phyloP scores from a whole-genome alignment of 1,140 invertebrate species.

The Bilobella aurantiaca region DNA sequence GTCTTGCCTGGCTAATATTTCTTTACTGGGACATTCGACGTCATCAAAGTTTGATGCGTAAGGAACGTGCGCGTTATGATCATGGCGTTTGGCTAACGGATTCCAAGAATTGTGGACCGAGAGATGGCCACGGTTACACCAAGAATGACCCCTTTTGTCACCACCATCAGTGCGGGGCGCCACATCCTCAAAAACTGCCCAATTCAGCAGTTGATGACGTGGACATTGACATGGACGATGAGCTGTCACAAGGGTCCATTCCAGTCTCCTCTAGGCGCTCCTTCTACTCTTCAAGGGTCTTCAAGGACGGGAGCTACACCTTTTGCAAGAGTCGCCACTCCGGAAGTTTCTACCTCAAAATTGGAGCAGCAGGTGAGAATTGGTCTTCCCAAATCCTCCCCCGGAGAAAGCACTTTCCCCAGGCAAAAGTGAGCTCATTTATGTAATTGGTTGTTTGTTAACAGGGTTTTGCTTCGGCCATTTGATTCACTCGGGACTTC shows the following conservation, averaged over 20 bases:
- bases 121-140: background rate
- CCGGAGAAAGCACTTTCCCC: conserved; percentile 11
- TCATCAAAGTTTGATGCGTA: conserved; percentile 44
- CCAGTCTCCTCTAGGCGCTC: conserved; percentile 37
- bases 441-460: conserved; percentile 33
- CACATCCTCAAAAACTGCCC: background rate
- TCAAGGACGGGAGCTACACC: conserved; percentile 44
- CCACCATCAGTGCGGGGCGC: conserved; percentile 1
- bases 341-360: conserved; percentile 60
- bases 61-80: conserved; percentile 17
- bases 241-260: conserved; percentile 38
- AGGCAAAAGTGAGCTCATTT: background rate
- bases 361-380: conserved; percentile 55
- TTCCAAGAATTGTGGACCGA: background rate
- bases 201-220: conserved; percentile 21
- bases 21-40: conserved; percentile 51
- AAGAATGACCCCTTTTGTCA: background rate
- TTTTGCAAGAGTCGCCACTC: conserved; percentile 54
- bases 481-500: conserved; percentile 54
- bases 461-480: conserved; percentile 62
- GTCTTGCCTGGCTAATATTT: conserved; percentile 50
- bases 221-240: conserved; percentile 36
- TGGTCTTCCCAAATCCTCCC: background rate
- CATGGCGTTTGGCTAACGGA: conserved; percentile 18
- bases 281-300: conserved; percentile 38